Conservation (phyloP, 2,888 invertebrate genomes). For the Diaphora mendica region DNA sequence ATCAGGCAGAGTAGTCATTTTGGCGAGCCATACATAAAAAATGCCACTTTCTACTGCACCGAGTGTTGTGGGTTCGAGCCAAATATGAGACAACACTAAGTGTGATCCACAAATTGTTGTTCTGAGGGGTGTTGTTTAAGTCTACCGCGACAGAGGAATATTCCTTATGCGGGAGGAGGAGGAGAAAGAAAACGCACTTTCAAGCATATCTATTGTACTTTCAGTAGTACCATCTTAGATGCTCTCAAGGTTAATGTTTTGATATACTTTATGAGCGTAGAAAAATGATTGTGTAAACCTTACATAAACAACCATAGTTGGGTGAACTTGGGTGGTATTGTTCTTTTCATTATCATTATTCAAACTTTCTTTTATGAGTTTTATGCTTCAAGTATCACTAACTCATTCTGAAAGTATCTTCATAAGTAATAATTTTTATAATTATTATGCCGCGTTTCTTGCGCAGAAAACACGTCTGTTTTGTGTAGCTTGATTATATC, state of each 20-base stretch:
- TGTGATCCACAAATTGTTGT: too few species aligned
- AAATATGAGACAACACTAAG: too few species aligned
- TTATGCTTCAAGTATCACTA: slow-evolving; percentile 21
- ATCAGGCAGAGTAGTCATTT: too few species aligned
- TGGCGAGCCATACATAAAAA: too few species aligned
- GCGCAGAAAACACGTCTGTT: not conserved
- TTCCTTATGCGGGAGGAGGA: too few species aligned
- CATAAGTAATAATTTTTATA: not conserved
- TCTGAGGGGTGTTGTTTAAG: too few species aligned
- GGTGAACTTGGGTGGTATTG: not conserved
- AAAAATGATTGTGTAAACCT: slow-evolving; percentile 26
- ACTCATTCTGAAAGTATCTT: slow-evolving; percentile 14
- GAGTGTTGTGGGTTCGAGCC: too few species aligned
- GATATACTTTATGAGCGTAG: slow-evolving; percentile 15
- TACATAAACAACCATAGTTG: slow-evolving; percentile 16
- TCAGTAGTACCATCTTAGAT: not conserved
- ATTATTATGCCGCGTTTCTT: not conserved
- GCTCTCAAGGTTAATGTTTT: slow-evolving; percentile 34
- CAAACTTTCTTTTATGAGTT: slow-evolving; percentile 41
- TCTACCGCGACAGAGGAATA: too few species aligned
- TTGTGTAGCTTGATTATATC: not conserved
- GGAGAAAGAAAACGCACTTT: too few species aligned
- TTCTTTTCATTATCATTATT: slow-evolving; percentile 24
- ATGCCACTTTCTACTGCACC: too few species aligned
- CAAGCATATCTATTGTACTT: not conserved